phyloP scores from a whole-genome alignment of 2,888 invertebrate genomes.

The Dichetophora obliterata region DNA sequence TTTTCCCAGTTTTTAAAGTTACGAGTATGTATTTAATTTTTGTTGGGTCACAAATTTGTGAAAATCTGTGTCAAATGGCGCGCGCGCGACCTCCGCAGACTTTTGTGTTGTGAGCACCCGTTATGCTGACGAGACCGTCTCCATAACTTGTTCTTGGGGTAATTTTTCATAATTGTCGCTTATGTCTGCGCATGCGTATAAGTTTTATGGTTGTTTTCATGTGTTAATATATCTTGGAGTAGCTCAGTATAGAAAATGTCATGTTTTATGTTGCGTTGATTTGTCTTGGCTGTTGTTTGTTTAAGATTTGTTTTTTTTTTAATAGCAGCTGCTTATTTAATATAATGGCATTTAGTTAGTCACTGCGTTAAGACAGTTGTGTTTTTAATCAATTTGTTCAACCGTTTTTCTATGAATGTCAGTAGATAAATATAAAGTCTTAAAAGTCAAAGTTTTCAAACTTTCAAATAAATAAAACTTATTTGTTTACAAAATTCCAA shows the following conservation, averaged over 20 bases:
- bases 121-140: neutral
- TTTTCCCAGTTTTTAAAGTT: conserved; percentile 30
- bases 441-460: neutral
- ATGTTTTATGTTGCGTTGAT: conserved; percentile 35
- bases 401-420: neutral
- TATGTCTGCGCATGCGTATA: conserved; percentile 38
- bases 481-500: neutral
- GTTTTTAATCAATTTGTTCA: neutral
- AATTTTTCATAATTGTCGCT: conserved; percentile 42
- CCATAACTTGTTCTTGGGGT: conserved; percentile 26
- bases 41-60: conserved; percentile 48
- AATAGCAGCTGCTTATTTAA: conserved; percentile 10
- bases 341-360: neutral
- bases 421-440: neutral
- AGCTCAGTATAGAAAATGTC: conserved; percentile 4
- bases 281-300: conserved; percentile 32
- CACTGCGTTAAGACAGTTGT: neutral
- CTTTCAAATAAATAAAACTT: neutral
- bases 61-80: conserved; percentile 52
- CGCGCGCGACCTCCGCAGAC: conserved; percentile 43
- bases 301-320: conserved; percentile 6
- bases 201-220: conserved; percentile 38
- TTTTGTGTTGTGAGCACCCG: conserved; percentile 25
- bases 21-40: conserved; percentile 34
- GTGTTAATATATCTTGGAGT: conserved; percentile 26